Conservation (phyloP, 1,140 invertebrate genomes). For the Ceratosolen solmsi region DNA sequence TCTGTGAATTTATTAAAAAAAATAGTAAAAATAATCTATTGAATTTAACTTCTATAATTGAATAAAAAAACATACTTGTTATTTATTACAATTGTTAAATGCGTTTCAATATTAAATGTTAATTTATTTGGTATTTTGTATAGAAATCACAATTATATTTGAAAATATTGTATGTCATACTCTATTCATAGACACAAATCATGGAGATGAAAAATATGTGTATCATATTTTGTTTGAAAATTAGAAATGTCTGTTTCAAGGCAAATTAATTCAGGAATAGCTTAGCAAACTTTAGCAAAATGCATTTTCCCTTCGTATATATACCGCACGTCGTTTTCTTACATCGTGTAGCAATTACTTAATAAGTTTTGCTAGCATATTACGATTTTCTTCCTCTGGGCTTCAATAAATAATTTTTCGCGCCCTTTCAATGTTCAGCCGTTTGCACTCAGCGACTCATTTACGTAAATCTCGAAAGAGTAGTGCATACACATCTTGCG, state of each 20-base stretch:
- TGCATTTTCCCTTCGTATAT: conserved; percentile 6
- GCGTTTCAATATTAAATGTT: too few species aligned
- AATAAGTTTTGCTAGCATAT: conserved; percentile 30
- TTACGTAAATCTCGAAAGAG: background rate
- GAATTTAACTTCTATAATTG: too few species aligned
- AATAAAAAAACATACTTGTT: too few species aligned
- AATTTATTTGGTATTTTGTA: too few species aligned
- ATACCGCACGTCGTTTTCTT: background rate
- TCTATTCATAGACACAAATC: too few species aligned
- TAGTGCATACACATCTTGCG: background rate
- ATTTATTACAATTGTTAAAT: too few species aligned
- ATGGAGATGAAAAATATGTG: too few species aligned
- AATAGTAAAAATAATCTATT: too few species aligned
- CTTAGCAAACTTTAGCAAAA: background rate
- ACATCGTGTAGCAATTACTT: conserved; percentile 24
- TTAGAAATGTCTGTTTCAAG: background rate
- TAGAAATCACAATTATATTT: too few species aligned
- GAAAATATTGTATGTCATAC: too few species aligned
- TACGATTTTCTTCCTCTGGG: background rate
- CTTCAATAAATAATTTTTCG: conserved; percentile 25
- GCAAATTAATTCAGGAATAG: background rate
- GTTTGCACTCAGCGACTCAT: background rate
- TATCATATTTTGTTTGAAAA: background rate
- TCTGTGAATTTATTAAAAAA: too few species aligned
- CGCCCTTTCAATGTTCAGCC: background rate